phyloP scores from a whole-genome alignment of 2,888 invertebrate genomes.

The Teinopalpus imperialis region DNA sequence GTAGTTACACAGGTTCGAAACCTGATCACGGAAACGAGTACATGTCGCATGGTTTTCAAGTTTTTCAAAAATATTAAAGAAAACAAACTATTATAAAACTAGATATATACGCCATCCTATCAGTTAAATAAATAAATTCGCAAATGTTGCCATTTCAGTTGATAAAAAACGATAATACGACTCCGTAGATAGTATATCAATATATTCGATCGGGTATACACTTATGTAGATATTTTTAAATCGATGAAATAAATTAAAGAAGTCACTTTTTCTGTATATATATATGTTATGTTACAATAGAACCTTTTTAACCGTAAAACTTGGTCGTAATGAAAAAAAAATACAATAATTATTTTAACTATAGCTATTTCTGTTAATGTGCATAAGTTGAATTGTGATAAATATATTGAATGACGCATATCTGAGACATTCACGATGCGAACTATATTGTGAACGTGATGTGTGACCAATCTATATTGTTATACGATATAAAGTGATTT shows the following conservation, averaged over 20 bases:
- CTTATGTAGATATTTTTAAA: neutral
- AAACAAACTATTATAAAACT: too few species aligned
- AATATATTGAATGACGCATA: slow-evolving; percentile 2
- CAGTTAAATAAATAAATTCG: slow-evolving; percentile 8
- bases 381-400: neutral
- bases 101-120: too few species aligned
- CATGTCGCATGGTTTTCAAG: too few species aligned
- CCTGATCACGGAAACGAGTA: too few species aligned
- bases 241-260: neutral
- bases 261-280: too few species aligned
- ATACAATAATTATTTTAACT: too few species aligned
- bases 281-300: too few species aligned
- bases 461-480: too few species aligned
- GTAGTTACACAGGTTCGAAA: too few species aligned
- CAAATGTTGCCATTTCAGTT: slow-evolving; percentile 2
- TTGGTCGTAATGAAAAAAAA: too few species aligned
- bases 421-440: neutral
- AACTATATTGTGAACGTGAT: slow-evolving; percentile 3
- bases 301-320: too few species aligned
- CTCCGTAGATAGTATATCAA: slow-evolving; percentile 18
- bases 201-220: slow-evolving; percentile 13
- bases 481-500: neutral
- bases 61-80: too few species aligned
- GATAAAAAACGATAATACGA: slow-evolving; percentile 16
- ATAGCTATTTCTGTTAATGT: neutral